Base-by-base conservation (phyloP, 92 coral and sea anemone genomes). In the Porites cylindrica region DNA sequence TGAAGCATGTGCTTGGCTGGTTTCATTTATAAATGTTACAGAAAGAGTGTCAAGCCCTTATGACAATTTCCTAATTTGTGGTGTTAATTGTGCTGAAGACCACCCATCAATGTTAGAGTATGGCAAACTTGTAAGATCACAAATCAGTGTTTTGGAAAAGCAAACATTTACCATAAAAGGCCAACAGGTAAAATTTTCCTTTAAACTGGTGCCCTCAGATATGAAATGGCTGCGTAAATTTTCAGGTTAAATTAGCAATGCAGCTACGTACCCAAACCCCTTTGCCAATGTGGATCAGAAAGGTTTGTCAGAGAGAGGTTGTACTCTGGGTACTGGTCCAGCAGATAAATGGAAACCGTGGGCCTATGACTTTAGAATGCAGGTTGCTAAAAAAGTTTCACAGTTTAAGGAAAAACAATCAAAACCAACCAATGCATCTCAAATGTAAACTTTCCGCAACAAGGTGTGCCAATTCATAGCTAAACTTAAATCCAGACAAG, bases 211-310 rank as follows among this genome's bases (percentile, higher is more conserved):
- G 20, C 95, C 93, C 2, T 87, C 93, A 3, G 93, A 90, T 58
- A 90, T 90, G 93, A 92, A 92, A 51, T 92, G 95, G 91, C 75
- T 92, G 18, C 68, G 84, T 58, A 92, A 71, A 78, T 89, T 86
- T 72, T 77, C 91, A 76, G 93, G 95, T 10, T 93, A 92, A 51
- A 38, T 91, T 65, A 88, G 78, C 56, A 91, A 88, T 88, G 89
- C 91, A 63, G 94, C 92, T n/a, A 83, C 87, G 24, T 88, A 88
- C 80, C 83, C 87, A 77, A 50, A 53, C 70, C 86, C 94, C 24
- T 91, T 87, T 83, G 92, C 78, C 20, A 91, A 92, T 92, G 91
- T 92, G 16, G 32, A n/a, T 32, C 65, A 69, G 58, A 80, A 86
- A 77, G 91, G 75, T 53, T 32, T 87, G 83, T 58, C 59, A 70